Base-by-base conservation (phyloP, 37 sponge, comb jelly and placozoan species). In the Bolinopsis microptera region DNA sequence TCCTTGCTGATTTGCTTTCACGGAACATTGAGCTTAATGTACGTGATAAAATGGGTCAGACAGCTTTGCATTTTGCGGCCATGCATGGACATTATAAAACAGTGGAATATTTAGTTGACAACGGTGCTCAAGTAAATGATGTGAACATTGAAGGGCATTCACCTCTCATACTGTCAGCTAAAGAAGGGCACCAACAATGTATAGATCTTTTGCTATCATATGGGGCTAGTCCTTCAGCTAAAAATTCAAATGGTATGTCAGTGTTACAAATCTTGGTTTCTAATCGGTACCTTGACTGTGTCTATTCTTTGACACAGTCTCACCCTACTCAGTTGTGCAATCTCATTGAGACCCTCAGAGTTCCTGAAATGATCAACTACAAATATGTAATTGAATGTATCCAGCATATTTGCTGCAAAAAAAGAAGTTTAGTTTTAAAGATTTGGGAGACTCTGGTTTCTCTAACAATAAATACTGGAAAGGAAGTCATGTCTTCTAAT, bases 1-100 rank as follows among this genome's bases (percentile, higher is more conserved):
- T 98, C 0, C 93, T 98, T 26, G 93, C 94, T 22, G 94, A 82
- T 69, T 83, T 97, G 61, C 76, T 97, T 2, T 86, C 90, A 86
- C 32, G 90, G 23, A 86, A 86, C 35, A 86, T 86, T 26, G 90
- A 86, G 22, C 90, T 86, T 18, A 86, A 86, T 86, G 61, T 86
- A 24, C 34, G 61, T 9, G 90, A 86, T 48, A 86, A 86, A 23
- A 39, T 86, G 90, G 90, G 61, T 0, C 90, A 86, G 26, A 86
- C 90, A 13, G 61, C 90, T 27, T 38, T 86, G 13, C 90, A 86
- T 26, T 86, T 86, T 86, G 90, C 90, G n/a, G 41, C 90, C 26
- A 86, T 41, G 61, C 90, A 86, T 86, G 90, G 90, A 3, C 90
- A 86, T 41, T 86, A 86, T 27, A 28, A 86, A 41, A 86, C 90